Base-by-base conservation (phyloP, 2,888 invertebrate genomes). In the Elegia similella region DNA sequence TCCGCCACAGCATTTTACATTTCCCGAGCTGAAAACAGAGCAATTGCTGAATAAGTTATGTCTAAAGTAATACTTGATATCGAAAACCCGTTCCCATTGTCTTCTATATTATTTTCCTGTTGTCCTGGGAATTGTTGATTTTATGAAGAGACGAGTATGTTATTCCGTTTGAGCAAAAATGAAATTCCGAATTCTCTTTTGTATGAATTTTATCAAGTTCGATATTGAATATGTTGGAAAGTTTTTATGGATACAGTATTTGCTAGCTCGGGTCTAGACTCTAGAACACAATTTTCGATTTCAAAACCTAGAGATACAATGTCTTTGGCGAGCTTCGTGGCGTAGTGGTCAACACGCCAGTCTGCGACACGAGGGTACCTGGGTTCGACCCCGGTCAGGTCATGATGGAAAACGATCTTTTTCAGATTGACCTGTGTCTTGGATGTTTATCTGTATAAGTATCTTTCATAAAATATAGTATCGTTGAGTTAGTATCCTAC, bases 51-150 rank as follows among this genome's bases (percentile, higher is more conserved):
- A 69, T 75, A 69, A 70, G 72, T 71, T 73, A 75, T 72, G 72
- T 70, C 61, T 57, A 56, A 73, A 69, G 69, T 73, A 72, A 68
- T 72, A 70, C 63, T 72, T 69, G 69, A 74, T 75, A 78, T 75
- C 66, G 64, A 69, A 70, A 70, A 65, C 60, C 52, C 62, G 59
- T 67, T 64, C 59, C 60, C 62, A 68, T 69, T 67, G 55, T 58
- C 59, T 65, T 65, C 64, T 69, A 59, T 68, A 73, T 77, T 74
- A 77, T 73, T 71, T 80, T 73, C 72, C 70, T 68, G 70, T 68
- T 71, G 55, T 69, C 71, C 63, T 66, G 55, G 55, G 61, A 75
- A 73, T 67, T 65, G 70, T 55, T 64, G 69, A 67, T 67, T 73
- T 73, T 64, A 66, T 68, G 64, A 66, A 68, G 65, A 61, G 56